Evolutionary conservation across 2,888 invertebrate species (phyloP).

Genomic region (Mythimna albipuncta): DNA sequence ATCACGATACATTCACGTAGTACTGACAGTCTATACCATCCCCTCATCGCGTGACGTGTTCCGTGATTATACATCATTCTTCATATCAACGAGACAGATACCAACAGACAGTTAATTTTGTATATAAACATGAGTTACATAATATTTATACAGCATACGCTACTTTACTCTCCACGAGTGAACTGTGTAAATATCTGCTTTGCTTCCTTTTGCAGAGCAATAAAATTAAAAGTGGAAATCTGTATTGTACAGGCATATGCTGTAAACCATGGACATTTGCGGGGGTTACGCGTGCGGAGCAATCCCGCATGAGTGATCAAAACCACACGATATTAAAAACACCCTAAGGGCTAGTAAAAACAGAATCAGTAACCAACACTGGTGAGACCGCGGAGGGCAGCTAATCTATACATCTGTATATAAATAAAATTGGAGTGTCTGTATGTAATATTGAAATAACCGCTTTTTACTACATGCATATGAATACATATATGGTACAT

Average conservation of each 20-base stretch:
- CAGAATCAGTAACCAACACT: no score
- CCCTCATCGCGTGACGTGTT: constrained; percentile 63
- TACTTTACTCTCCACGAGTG: constrained; percentile 16
- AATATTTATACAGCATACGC: constrained; percentile 31
- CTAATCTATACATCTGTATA: no score
- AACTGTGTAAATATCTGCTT: constrained; percentile 10
- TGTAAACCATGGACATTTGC: no score
- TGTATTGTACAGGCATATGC: not conserved
- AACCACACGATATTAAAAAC: no score
- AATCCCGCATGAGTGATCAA: no score
- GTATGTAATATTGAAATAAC: no score
- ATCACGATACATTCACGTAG: constrained; percentile 40
- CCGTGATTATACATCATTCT: constrained; percentile 43
- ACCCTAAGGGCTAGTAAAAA: no score
- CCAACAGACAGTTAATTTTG: constrained; percentile 34
- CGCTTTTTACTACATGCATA: no score
- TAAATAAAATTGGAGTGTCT: no score
- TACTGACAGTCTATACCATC: constrained; percentile 52
- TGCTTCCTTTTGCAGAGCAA: constrained; percentile 16
- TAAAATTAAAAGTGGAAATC: constrained; percentile 10
- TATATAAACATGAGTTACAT: constrained; percentile 48
- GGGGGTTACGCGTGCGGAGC: no score
- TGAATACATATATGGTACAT: no score
- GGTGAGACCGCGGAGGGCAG: no score
- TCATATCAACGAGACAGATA: constrained; percentile 50